phyloP scores from a whole-genome alignment of 2,797 vertebrate species.

The Platyrinchus mystaceus region DNA sequence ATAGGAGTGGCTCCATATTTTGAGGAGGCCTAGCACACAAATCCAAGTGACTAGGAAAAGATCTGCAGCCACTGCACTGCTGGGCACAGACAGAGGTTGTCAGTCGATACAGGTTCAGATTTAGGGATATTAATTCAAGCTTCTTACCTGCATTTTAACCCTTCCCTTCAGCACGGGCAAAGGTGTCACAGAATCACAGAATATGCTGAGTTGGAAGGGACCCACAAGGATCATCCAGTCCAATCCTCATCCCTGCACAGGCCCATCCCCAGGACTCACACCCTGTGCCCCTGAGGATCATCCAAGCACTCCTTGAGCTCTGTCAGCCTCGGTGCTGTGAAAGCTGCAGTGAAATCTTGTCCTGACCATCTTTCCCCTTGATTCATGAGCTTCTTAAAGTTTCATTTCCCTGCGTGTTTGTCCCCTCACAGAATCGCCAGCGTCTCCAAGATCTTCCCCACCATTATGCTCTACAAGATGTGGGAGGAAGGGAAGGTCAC shows the following conservation, averaged over 20 bases:
- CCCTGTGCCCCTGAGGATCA: background rate
- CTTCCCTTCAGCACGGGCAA: background rate
- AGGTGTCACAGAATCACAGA: background rate
- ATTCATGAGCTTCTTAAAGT: background rate
- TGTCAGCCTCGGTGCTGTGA: background rate
- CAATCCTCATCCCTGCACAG: background rate
- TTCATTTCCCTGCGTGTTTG: background rate
- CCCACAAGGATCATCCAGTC: background rate
- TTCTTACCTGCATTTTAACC: background rate
- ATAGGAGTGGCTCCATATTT: background rate
- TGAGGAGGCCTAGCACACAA: background rate
- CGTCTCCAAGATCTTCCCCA: conserved; percentile 93
- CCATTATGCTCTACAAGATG: conserved; percentile 91
- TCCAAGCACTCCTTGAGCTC: background rate
- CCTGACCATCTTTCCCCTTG: background rate
- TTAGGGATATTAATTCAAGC: background rate
- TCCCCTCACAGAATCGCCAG: conserved; percentile 86
- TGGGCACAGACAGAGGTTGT: background rate
- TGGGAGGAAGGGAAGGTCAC: conserved; percentile 92
- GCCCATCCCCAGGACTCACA: background rate
- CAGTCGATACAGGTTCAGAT: background rate
- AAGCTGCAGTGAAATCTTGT: background rate
- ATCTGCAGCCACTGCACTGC: too few relatives aligned
- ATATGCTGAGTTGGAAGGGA: background rate
- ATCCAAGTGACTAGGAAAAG: too few relatives aligned